phyloP scores from a whole-genome alignment of 1,140 invertebrate species.

The Atopsyche davidsoni region DNA sequence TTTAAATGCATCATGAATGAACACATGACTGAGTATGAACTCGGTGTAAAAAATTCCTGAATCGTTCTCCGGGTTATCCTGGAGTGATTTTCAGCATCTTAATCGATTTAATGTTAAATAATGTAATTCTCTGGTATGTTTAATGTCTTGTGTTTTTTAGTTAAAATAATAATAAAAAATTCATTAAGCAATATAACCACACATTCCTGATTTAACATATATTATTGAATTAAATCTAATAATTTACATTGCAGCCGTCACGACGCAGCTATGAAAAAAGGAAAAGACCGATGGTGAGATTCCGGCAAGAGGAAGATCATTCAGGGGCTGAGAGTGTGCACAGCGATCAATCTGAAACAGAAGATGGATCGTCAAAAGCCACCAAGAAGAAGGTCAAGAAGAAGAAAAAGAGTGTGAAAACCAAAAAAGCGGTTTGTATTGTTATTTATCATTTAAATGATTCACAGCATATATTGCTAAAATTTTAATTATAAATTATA shows the following conservation, averaged over 20 bases:
- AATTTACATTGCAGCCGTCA: conserved; percentile 24
- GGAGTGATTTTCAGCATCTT: not conserved
- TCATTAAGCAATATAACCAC: conserved; percentile 1
- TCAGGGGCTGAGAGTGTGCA: conserved; percentile 1
- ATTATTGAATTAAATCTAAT: too few species aligned
- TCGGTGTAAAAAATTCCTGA: not conserved
- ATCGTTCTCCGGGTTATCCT: not conserved
- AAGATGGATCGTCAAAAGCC: not conserved
- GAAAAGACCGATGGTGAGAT: conserved; percentile 18
- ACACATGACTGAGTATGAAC: not conserved
- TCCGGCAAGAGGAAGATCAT: conserved; percentile 7
- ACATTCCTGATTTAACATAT: too few species aligned
- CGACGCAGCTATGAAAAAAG: conserved; percentile 22
- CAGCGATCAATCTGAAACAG: conserved; percentile 9
- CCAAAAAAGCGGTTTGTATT: conserved; percentile 24
- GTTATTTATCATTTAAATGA: conserved; percentile 1
- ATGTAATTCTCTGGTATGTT: too few species aligned
- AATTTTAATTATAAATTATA: not conserved
- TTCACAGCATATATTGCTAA: too few species aligned
- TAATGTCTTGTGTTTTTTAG: too few species aligned
- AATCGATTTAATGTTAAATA: not conserved
- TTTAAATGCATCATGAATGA: not conserved
- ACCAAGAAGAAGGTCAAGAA: conserved; percentile 20
- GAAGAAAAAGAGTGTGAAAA: conserved; percentile 19
- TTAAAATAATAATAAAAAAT: too few species aligned